Base-by-base conservation (phyloP, 1,140 invertebrate genomes). In the Catajapyx aquilonaris region DNA sequence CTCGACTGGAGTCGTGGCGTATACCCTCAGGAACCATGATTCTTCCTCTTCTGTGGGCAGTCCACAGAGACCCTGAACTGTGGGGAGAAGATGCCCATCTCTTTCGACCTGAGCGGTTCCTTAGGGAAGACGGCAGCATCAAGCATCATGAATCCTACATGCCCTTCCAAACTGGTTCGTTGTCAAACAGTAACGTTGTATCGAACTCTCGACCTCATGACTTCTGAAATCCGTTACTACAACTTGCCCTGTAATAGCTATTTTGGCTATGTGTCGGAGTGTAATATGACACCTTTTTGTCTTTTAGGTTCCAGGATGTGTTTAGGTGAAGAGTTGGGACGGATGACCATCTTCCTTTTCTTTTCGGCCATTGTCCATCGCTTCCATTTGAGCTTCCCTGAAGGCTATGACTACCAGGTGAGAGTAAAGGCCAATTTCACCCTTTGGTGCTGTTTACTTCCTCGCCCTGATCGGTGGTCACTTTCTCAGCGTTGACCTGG, bases 321-420 rank as follows among this genome's bases (percentile, higher is more conserved):
- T 54, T 65, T 83, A 0, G 85, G 85, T 3, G 83, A 90, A 42
- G 78, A 84, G 47, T 52, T 90, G 23, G 81, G 80, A 1, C 64
- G 63, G 40, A 81, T 81, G 69, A 55, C 81, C 35, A 44, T 81
- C 34, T 69, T 75, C 42, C 49, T 84, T 3, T 72, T 71, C 53
- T 54, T 65, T 32, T 57, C 68, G 0, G 59, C 65, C 15, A 61
- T 86, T 10, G 42, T 90, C 1, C 64, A 72, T 4, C 57, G 59
- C 7, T 81, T 75, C 48, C n/a, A n/a, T n/a, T n/a, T n/a, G n/a
- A n/a, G n/a, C n/a, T 31, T 43, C 20, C 48, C 48, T n/a, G 41
- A 48, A 1, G n/a, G n/a, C n/a, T n/a, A n/a, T n/a, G n/a, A n/a
- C n/a, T n/a, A n/a, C n/a, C n/a, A n/a, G n/a, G n/a, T n/a, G n/a